Evolutionary conservation across 2,888 invertebrate species (phyloP).

Genomic region (Endomychus coccineus): DNA sequence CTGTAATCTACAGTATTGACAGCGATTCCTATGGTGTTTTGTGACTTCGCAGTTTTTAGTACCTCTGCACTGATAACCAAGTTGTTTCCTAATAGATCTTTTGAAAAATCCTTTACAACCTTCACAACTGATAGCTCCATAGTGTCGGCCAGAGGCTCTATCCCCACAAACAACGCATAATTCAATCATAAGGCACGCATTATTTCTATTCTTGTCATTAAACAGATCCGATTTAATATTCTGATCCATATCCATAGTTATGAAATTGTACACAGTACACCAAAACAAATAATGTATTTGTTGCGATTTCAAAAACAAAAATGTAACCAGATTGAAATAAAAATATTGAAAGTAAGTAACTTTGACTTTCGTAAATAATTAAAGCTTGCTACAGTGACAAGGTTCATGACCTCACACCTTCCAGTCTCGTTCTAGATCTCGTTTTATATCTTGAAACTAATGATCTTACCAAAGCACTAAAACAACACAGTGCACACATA

Average conservation of each 20-base stretch:
- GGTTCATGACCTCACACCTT: slow-evolving; percentile 45
- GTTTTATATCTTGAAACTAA: too few relatives aligned
- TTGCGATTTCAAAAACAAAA: too few relatives aligned
- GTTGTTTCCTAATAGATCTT: slow-evolving; percentile 90
- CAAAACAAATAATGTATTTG: slow-evolving; percentile 13
- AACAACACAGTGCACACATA: too few relatives aligned
- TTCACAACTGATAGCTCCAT: slow-evolving; percentile 89
- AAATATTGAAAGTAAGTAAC: too few relatives aligned
- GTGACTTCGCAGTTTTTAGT: slow-evolving; percentile 96
- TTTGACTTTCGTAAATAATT: too few relatives aligned
- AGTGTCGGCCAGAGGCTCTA: slow-evolving; percentile 90
- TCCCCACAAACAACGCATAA: slow-evolving; percentile 95
- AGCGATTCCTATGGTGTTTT: slow-evolving; percentile 96
- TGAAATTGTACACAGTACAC: slow-evolving; percentile 2
- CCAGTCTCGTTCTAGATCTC: too few relatives aligned
- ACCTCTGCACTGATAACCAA: slow-evolving; percentile 94
- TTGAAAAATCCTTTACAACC: slow-evolving; percentile 99
- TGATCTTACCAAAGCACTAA: too few relatives aligned
- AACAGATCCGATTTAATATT: slow-evolving; percentile 36
- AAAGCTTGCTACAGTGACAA: too few relatives aligned
- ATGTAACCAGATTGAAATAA: too few relatives aligned
- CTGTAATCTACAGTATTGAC: slow-evolving; percentile 96
- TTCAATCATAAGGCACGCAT: too few relatives aligned
- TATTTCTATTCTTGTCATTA: too few relatives aligned
- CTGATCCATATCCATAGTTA: slow-evolving; percentile 36